These are phyloP conservation scores for Cliona cf. orientalis DNA, from an alignment of 37 sponge, comb jelly and placozoan species.

Conservation along the genomic window DNA sequence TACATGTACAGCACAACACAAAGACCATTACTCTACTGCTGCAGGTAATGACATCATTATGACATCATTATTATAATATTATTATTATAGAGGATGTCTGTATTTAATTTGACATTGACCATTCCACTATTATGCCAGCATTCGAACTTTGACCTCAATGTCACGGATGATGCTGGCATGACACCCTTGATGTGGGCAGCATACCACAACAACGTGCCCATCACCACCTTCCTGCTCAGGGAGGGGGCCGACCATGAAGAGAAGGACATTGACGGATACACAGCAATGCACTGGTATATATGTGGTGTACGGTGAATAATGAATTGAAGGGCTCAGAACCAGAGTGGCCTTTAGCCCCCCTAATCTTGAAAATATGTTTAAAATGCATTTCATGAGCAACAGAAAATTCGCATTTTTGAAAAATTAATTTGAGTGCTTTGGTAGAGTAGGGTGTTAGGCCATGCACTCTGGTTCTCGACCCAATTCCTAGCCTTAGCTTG, in stretches of 20 bases:
- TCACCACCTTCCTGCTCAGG: constrained; percentile 51
- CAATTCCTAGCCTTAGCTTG: too few species aligned
- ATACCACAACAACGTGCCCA: constrained; percentile 57
- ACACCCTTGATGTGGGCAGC: constrained; percentile 92
- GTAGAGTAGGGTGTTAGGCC: too few species aligned
- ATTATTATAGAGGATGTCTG: not conserved
- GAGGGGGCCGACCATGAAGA: constrained; percentile 83
- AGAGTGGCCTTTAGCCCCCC: too few species aligned
- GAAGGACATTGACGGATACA: constrained; percentile 87
- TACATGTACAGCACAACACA: constrained; percentile 21
- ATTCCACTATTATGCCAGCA: constrained; percentile 1
- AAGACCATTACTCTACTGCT: constrained; percentile 48
- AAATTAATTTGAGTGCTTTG: too few species aligned
- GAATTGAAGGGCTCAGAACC: too few species aligned
- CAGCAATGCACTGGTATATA: constrained; percentile 93
- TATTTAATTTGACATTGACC: too few species aligned
- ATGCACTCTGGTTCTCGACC: too few species aligned
- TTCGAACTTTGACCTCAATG: constrained; percentile 46
- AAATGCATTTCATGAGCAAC: too few species aligned
- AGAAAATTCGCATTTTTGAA: too few species aligned
- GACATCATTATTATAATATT: not conserved
- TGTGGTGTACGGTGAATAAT: too few species aligned
- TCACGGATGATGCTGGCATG: constrained; percentile 78
- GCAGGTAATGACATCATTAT: constrained; percentile 40
- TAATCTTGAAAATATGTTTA: too few species aligned